Evolutionary conservation across 2,888 invertebrate genomes (phyloP), one percentile per base, ranked within the genome.

Genomic region (Formica aserva): DNA sequence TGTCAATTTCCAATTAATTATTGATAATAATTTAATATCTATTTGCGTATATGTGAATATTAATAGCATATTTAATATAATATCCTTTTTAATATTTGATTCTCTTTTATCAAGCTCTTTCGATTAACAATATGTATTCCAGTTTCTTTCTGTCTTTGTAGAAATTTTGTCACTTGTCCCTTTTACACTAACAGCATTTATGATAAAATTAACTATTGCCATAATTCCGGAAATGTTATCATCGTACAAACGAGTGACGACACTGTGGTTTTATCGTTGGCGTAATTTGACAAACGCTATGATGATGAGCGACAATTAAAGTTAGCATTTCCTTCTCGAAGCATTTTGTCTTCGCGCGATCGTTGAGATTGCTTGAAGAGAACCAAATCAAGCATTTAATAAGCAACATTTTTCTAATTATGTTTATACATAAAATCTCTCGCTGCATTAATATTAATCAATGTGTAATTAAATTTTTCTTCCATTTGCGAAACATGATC

Each of bases 281-380:
- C 67, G 69, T 15, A 77, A 77, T 38, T 67, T 29, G 41, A n/a
- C 38, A 67, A 67, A 67, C n/a, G 77, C 15, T 66, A 48, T 26
- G n/a, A 29, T 13, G 69, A 67, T 62, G 62, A 38, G 45, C 74
- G 45, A 65, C 48, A 76, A 65, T 76, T 76, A 65, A 71, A 78
- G 55, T 55, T 35, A n/a, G 72, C 55, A 26, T 38, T 77, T 15
- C 38, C 55, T 57, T 3, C 26, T 55, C 26, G 26, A 11, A 67
- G 35, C 18, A 26, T 32, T 48, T 26, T 35, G 15, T 45, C 22
- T 38, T 57, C 38, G 35, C 55, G n/a, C 13, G 55, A 72, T 75
- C 22, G 15, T 48, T 26, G 41, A 45, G 41, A 62, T 62, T 62
- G 60, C 22, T 15, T 35, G 0, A 35, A 45, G 3, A 32, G 1